Conservation (phyloP, 2,113 vertebrate genomes). For the Nerophis ophidion region DNA sequence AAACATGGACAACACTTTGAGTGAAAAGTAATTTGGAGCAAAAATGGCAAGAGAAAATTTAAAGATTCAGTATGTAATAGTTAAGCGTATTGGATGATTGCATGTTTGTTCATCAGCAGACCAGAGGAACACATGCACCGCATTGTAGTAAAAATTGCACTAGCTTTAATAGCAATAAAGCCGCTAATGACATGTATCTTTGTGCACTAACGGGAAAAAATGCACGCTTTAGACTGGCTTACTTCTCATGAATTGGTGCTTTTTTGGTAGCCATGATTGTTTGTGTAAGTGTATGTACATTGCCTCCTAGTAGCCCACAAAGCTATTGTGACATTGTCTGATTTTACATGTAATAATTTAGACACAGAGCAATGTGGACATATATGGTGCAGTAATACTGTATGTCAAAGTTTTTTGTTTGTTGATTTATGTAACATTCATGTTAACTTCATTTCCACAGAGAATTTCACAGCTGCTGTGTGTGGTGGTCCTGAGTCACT, state of each 20-base stretch:
- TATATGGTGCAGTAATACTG: slow-evolving; percentile 2
- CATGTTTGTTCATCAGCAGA: slow-evolving; percentile 32
- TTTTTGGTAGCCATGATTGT: slow-evolving; percentile 26
- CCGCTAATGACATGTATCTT: slow-evolving; percentile 41
- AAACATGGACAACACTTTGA: not conserved
- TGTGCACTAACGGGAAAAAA: slow-evolving; percentile 26
- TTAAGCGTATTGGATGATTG: slow-evolving; percentile 7
- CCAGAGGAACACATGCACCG: slow-evolving; percentile 30
- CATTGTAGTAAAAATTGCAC: slow-evolving; percentile 31
- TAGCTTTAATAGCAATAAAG: slow-evolving; percentile 46
- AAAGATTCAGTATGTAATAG: not conserved
- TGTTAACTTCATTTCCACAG: slow-evolving; percentile 28
- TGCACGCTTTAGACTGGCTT: slow-evolving; percentile 41
- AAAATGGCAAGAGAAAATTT: not conserved
- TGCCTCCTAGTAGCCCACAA: slow-evolving; percentile 15
- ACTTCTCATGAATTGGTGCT: slow-evolving; percentile 30
- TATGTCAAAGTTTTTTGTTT: slow-evolving; percentile 18
- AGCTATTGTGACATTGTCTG: not conserved
- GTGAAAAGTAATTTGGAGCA: not conserved
- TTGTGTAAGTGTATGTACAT: slow-evolving; percentile 17
- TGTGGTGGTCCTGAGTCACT: slow-evolving; percentile 27
- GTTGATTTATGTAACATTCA: not conserved
- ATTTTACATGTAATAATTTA: slow-evolving; percentile 9
- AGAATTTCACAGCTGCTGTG: slow-evolving; percentile 33
- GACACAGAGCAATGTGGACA: slow-evolving; percentile 22